Evolutionary conservation across 2,888 invertebrate genomes (phyloP).

Genomic region (Parnassius glacialis): DNA sequence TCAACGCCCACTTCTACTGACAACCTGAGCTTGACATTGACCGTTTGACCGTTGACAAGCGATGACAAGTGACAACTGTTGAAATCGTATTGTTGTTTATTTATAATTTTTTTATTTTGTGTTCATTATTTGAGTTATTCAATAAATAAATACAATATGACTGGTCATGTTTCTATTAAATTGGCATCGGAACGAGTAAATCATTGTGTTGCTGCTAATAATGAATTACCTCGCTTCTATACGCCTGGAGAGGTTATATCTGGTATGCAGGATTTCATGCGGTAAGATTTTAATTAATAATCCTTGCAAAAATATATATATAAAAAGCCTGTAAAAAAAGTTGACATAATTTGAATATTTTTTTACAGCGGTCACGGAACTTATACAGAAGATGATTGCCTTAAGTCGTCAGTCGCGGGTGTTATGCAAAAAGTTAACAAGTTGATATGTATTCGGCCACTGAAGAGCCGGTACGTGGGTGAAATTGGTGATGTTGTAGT

Average conservation of each 20-base stretch:
- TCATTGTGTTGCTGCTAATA: conserved; percentile 76
- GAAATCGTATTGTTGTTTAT: too few species aligned
- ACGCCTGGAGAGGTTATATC: conserved; percentile 95
- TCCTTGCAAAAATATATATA: not conserved
- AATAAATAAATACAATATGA: conserved; percentile 48
- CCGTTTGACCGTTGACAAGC: too few species aligned
- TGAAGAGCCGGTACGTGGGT: conserved; percentile 94
- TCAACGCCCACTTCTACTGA: too few species aligned
- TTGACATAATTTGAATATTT: not conserved
- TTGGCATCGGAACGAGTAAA: conserved; percentile 84
- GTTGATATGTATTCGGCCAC: conserved; percentile 93
- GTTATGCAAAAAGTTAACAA: conserved; percentile 97
- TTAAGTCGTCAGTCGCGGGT: conserved; percentile 97
- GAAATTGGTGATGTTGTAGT: conserved; percentile 99
- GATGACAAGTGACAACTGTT: too few species aligned
- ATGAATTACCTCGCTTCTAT: conserved; percentile 84
- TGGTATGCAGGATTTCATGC: conserved; percentile 90
- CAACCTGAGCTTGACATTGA: too few species aligned
- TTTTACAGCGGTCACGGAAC: conserved; percentile 96
- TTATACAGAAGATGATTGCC: conserved; percentile 89
- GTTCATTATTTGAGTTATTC: too few species aligned
- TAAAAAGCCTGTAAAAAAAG: not conserved
- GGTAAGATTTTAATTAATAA: conserved; percentile 71
- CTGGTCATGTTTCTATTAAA: conserved; percentile 81
- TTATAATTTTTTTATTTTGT: too few species aligned